Conservation (phyloP, 2,113 vertebrate genomes). For the Megatriorchis doriae region DNA sequence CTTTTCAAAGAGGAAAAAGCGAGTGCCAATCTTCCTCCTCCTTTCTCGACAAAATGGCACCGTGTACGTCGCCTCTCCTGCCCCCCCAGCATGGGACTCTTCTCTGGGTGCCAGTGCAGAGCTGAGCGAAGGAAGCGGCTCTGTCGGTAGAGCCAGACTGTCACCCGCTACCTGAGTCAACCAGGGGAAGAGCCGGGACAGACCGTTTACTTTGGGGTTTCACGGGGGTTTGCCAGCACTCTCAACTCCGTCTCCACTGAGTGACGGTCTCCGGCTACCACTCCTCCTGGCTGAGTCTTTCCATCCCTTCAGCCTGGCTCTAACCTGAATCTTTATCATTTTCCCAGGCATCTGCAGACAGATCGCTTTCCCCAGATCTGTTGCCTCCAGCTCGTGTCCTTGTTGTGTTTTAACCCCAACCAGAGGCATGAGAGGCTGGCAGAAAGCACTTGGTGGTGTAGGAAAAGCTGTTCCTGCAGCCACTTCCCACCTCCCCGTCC, state of each 20-base stretch:
- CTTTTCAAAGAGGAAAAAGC: not conserved
- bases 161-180: not conserved
- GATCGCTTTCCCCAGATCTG: not conserved
- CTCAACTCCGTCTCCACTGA: not conserved
- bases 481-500: not conserved
- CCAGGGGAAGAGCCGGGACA: accelerated
- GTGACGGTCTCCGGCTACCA: not conserved
- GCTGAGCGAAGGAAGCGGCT: not conserved
- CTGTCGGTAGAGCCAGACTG: not conserved
- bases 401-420: not conserved
- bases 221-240: not conserved
- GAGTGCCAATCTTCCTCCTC: not conserved
- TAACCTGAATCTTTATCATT: not conserved
- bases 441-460: not conserved
- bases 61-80: accelerated
- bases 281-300: not conserved
- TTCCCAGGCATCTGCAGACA: not conserved
- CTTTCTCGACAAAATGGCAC: not conserved
- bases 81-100: not conserved
- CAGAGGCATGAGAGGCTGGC: not conserved
- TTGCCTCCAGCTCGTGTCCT: not conserved
- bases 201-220: not conserved
- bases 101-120: not conserved
- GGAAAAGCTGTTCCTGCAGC: not conserved
- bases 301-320: not conserved